phyloP scores from a whole-genome alignment of 1,140 invertebrate genomes.

The Neocloeon triangulifer region DNA sequence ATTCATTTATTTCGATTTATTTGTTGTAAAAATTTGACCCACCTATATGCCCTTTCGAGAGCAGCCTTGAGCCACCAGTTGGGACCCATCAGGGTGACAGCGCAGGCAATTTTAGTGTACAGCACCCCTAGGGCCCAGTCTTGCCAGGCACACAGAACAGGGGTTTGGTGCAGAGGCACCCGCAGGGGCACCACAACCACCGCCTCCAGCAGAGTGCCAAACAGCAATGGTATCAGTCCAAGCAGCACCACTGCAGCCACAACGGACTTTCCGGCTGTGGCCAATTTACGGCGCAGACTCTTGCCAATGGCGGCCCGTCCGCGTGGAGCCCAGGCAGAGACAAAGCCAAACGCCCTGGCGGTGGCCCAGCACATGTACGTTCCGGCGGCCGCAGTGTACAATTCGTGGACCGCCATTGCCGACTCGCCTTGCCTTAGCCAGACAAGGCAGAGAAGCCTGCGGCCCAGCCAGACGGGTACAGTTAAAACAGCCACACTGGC shows the following conservation, averaged over 20 bases:
- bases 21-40: constrained; percentile 1
- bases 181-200: constrained; percentile 78
- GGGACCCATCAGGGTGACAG: constrained; percentile 90
- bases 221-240: constrained; percentile 76
- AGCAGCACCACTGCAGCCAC: constrained; percentile 55
- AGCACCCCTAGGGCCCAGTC: constrained; percentile 93
- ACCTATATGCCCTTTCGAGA: constrained; percentile 69
- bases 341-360: constrained; percentile 49
- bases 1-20: constrained; percentile 1
- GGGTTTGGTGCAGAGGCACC: constrained; percentile 84
- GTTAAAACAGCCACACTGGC: constrained; percentile 65
- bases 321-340: constrained; percentile 68
- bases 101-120: constrained; percentile 95
- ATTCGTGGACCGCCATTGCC: constrained; percentile 60
- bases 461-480: constrained; percentile 73
- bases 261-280: constrained; percentile 31
- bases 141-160: constrained; percentile 86
- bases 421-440: no score
- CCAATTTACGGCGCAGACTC: constrained; percentile 12
- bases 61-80: constrained; percentile 80
- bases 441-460: constrained; percentile 62
- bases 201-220: constrained; percentile 76
- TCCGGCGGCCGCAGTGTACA: constrained; percentile 87
- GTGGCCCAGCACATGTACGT: constrained; percentile 83
- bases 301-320: constrained; percentile 56